phyloP scores from a whole-genome alignment of 2,113 vertebrate genomes.

The Entelurus aequoreus region DNA sequence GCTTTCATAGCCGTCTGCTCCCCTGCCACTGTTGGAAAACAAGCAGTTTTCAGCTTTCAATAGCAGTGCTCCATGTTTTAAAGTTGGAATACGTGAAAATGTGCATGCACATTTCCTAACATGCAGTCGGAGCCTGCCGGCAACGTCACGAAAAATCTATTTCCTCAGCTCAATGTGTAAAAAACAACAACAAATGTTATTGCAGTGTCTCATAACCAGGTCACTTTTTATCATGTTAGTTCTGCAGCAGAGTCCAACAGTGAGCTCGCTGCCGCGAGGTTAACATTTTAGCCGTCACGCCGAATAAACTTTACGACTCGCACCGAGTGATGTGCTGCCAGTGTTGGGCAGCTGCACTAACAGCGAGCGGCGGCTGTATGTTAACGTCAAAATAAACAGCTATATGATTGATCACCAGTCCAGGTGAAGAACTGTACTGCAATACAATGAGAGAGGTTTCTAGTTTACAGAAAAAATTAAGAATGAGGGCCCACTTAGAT shows the following conservation, averaged over 20 bases:
- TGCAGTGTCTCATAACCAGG: not conserved
- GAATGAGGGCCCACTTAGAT: no score
- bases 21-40: conserved; percentile 18
- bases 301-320: conserved; percentile 22
- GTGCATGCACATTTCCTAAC: not conserved
- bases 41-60: conserved; percentile 21
- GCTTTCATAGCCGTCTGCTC: conserved; percentile 38
- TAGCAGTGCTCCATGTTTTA: no score
- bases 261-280: not conserved
- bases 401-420: no score
- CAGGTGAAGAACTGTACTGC: no score
- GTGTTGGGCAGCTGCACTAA: conserved; percentile 28
- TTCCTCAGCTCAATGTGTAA: conserved; percentile 7
- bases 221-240: conserved; percentile 1
- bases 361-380: not conserved
- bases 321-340: conserved; percentile 22
- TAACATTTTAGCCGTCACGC: conserved; percentile 39
- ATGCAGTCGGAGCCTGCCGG: not conserved
- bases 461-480: conserved; percentile 14
- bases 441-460: conserved; percentile 20
- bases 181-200: not conserved
- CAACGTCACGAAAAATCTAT: conserved; percentile 6
- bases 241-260: not conserved
- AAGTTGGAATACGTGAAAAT: no score
- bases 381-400: conserved; percentile 5